Evolutionary conservation across 2,888 invertebrate species (phyloP), one percentile per base, ranked within the genome.

Genomic region (Philopedon plagiatum): DNA sequence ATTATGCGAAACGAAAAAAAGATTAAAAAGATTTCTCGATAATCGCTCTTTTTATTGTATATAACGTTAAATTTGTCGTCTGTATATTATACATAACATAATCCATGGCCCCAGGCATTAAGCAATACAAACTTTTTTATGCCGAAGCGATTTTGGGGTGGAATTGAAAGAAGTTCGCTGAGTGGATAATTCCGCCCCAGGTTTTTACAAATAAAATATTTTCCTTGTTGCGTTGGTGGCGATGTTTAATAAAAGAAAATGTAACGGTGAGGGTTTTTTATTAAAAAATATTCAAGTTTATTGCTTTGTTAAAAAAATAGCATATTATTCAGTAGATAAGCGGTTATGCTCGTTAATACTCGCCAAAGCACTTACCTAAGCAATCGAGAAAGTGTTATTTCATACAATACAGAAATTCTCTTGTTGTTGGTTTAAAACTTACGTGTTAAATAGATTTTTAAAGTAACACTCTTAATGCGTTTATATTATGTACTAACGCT

Each of bases 111-210:
- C 56, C 18, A 32, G 34, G 65, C 46, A 13, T 41, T 51, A 34
- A 66, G 71, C 61, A 60, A 62, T 61, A 56, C 63, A 68, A 72
- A 67, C 68, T 72, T 72, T 60, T 73, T 73, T 69, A 69, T 69
- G 56, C 58, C 60, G 60, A 54, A 64, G 18, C 64, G 73, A 69
- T 73, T 73, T 68, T 58, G 29, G 73, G 64, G 56, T 61, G 54
- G 65, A 68, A 67, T 73, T 73, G 73, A 73, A 73, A 73, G 73
- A 73, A 73, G 64, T 73, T 70, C 64, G 73, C 73, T 73, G 69
- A 73, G 73, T 73, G 69, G 73, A 73, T 73, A 73, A 73, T 73
- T 69, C 73, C 54, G 69, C 58, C 73, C 57, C 61, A 65, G 69
- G 69, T 62, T 69, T n/a, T 73, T 73, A 69, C 65, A 73, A 73